Conservation (phyloP, 2,113 vertebrate genomes). For the Myotis yumanensis region DNA sequence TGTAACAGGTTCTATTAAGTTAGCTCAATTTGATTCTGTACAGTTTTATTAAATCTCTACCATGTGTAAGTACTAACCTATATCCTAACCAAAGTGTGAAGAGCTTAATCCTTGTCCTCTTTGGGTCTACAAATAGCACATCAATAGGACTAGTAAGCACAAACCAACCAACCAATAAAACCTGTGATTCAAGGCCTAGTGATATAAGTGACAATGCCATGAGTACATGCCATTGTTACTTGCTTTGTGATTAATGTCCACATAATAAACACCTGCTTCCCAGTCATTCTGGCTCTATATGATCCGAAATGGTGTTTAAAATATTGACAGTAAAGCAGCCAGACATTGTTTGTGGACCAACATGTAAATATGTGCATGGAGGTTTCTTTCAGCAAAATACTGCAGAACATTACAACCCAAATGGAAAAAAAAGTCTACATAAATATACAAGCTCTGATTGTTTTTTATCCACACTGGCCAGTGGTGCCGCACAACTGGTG, state of each 20-base stretch:
- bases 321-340: not conserved
- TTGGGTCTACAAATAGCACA: not conserved
- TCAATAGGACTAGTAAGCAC: not conserved
- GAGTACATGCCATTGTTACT: not conserved
- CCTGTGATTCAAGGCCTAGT: not conserved
- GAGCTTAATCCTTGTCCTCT: not conserved
- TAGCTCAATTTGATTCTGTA: not conserved
- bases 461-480: not conserved
- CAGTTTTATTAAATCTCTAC: not conserved
- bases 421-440: not conserved
- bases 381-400: conserved; percentile 2
- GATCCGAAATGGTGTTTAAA: not conserved
- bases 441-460: not conserved
- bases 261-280: not conserved
- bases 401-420: not conserved
- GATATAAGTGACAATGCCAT: too few species aligned
- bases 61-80: not conserved
- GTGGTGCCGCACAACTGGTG: not conserved
- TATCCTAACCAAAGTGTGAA: not conserved
- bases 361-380: not conserved
- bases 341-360: not conserved
- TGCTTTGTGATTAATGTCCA: not conserved
- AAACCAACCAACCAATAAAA: not conserved
- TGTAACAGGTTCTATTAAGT: not conserved
- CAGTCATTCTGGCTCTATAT: not conserved